These are phyloP conservation scores for Drosophila formosana DNA, from an alignment of 2,888 invertebrate genomes.

Conservation along the genomic window DNA sequence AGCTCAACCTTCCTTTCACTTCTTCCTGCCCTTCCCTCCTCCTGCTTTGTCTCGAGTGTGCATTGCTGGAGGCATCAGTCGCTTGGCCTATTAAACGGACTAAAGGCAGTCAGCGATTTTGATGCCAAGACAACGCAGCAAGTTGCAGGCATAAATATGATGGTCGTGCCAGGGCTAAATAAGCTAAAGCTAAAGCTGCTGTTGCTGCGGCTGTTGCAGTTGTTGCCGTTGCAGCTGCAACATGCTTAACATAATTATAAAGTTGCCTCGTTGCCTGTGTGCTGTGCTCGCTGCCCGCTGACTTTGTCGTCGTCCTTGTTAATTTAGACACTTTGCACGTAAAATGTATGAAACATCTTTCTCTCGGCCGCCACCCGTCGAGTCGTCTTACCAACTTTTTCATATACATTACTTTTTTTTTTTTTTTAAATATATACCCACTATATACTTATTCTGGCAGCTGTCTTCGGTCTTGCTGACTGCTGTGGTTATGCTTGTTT, in stretches of 20 bases:
- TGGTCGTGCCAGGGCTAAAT: conserved; percentile 33
- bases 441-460: conserved; percentile 18
- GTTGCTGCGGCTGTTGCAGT: conserved; percentile 5
- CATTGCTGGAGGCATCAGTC: conserved; percentile 54
- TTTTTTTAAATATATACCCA: neutral
- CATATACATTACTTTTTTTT: neutral
- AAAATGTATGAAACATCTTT: conserved; percentile 70
- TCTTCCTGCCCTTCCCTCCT: neutral
- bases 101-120: conserved; percentile 50
- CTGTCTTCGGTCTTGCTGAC: conserved; percentile 29
- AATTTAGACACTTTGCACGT: conserved; percentile 81
- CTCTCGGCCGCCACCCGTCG: conserved; percentile 3
- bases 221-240: conserved; percentile 49
- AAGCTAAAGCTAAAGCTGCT: conserved; percentile 33
- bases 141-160: conserved; percentile 34
- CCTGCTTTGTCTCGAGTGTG: conserved; percentile 35
- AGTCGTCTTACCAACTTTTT: conserved; percentile 37
- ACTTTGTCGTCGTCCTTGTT: conserved; percentile 78
- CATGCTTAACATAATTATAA: conserved; percentile 81
- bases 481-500: conserved; percentile 45
- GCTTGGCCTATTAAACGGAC: conserved; percentile 74
- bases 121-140: conserved; percentile 53
- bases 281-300: conserved; percentile 31
- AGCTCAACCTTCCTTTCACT: conserved; percentile 39
- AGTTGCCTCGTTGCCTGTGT: conserved; percentile 51